Conservation (phyloP, 2,888 invertebrate genomes). For the Orthonychiurus folsomi region DNA sequence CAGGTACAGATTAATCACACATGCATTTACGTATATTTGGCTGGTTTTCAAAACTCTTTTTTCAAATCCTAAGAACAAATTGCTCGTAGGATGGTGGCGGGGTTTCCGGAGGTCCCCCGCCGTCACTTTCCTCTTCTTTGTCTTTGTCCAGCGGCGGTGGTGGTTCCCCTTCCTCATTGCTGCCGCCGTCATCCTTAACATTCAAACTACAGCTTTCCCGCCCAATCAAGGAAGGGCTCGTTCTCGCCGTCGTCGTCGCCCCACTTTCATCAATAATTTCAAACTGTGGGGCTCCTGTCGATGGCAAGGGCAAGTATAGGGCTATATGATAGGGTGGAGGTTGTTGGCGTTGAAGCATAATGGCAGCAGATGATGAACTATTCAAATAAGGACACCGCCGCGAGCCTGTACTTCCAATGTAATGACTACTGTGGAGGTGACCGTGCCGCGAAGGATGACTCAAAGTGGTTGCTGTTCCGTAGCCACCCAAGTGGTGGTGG, state of each 20-base stretch:
- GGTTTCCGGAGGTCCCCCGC: neutral
- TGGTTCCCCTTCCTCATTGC: neutral
- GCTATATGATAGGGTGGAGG: slow-evolving; percentile 38
- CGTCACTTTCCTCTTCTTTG: neutral
- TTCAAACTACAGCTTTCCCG: neutral
- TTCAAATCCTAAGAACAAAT: too few species aligned
- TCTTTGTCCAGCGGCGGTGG: neutral
- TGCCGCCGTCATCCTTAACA: neutral
- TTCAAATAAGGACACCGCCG: slow-evolving; percentile 9
- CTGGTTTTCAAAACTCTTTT: too few species aligned
- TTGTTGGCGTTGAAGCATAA: slow-evolving; percentile 16
- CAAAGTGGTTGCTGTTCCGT: neutral
- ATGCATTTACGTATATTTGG: too few species aligned
- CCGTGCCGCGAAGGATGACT: neutral
- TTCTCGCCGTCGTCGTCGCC: neutral
- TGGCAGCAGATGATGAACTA: neutral
- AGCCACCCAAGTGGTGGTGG: neutral
- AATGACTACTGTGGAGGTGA: neutral
- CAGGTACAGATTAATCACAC: too few species aligned
- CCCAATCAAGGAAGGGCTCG: too few species aligned
- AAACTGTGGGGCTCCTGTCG: neutral
- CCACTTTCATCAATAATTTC: neutral
- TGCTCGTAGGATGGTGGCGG: neutral
- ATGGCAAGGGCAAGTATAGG: slow-evolving; percentile 29
- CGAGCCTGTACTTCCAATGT: neutral